Evolutionary conservation across 2,888 invertebrate genomes (phyloP), one percentile per base, ranked within the genome.

Genomic region (Lithosia quadra): DNA sequence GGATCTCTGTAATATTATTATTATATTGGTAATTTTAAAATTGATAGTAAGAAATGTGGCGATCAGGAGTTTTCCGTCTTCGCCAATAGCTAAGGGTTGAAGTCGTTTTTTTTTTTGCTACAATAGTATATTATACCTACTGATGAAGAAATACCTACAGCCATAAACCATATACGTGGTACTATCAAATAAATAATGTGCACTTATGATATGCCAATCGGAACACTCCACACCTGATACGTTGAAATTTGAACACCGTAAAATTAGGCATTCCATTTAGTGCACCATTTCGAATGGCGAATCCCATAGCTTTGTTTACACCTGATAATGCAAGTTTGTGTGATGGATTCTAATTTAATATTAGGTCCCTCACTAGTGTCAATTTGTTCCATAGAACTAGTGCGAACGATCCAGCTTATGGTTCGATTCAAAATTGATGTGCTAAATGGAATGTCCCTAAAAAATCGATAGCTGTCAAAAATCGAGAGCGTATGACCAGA

Each of bases 401-500:
- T 28, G 28, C 2, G 28, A 28, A 28, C 28, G 3, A 28, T 28
- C 28, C 28, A 28, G 3, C 28, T 28, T 28, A 28, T 28, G 18
- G 1, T 43, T 18, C 18, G 18, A 43, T 43, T 49, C 43, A 15
- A 43, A 4, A 5, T 49, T 49, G 49, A 9, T 49, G 18, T 18
- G 18, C 49, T 49, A n/a, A 49, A n/a, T 49, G 18, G n/a, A 24
- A 60, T 34, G 33, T 21, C 34, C 21, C 18, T 21, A n/a, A 56
- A n/a, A 56, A 39, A 49, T 60, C 57, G 67, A 67, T 67, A 62
- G 67, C 62, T 62, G 62, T 73, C 58, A 69, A 73, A 55, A 69
- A 65, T 22, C 59, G 71, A 68, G 68, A 76, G 65, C 24, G 9
- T 18, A n/a, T 49, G 55, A 39, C 28, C 58, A 56, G 28, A 28